These are phyloP conservation scores for Arctia plantaginis DNA, from an alignment of 2,888 invertebrate genomes.

Conservation along the genomic window DNA sequence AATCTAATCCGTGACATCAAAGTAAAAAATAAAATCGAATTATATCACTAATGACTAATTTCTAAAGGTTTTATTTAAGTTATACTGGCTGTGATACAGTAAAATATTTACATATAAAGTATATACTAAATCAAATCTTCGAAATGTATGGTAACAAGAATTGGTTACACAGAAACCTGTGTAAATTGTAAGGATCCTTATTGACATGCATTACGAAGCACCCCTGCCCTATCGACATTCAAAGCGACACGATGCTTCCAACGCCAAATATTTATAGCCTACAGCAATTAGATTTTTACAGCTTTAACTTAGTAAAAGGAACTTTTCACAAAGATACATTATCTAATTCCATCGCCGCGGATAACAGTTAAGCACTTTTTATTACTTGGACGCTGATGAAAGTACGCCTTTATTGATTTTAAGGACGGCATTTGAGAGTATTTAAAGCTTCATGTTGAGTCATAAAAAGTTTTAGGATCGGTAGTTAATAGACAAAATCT, in stretches of 20 bases:
- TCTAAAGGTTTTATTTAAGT: neutral
- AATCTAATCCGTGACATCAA: neutral
- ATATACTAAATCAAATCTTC: slow-evolving; percentile 53
- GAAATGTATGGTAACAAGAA: slow-evolving; percentile 68
- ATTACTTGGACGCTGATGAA: slow-evolving; percentile 81
- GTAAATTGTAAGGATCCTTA: slow-evolving; percentile 73
- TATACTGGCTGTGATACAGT: slow-evolving; percentile 16
- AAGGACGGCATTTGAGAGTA: slow-evolving; percentile 79
- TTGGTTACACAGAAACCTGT: slow-evolving; percentile 63
- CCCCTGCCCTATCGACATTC: slow-evolving; percentile 73
- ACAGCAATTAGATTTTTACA: slow-evolving; percentile 80
- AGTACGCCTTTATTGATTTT: slow-evolving; percentile 84
- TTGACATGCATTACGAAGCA: slow-evolving; percentile 78
- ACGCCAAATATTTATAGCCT: slow-evolving; percentile 78
- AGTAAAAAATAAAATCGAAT: too few relatives aligned
- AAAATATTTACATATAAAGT: slow-evolving; percentile 35
- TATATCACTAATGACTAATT: too few relatives aligned
- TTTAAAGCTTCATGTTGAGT: slow-evolving; percentile 76
- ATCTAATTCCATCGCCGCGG: slow-evolving; percentile 79
- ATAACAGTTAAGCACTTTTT: slow-evolving; percentile 82
- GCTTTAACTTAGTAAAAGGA: slow-evolving; percentile 67
- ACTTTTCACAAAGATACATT: slow-evolving; percentile 79
- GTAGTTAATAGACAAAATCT: slow-evolving; percentile 72
- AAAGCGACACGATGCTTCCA: slow-evolving; percentile 65
- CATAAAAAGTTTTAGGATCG: slow-evolving; percentile 77